Conservation (phyloP, 2,113 vertebrate genomes). For the Sylvia atricapilla region DNA sequence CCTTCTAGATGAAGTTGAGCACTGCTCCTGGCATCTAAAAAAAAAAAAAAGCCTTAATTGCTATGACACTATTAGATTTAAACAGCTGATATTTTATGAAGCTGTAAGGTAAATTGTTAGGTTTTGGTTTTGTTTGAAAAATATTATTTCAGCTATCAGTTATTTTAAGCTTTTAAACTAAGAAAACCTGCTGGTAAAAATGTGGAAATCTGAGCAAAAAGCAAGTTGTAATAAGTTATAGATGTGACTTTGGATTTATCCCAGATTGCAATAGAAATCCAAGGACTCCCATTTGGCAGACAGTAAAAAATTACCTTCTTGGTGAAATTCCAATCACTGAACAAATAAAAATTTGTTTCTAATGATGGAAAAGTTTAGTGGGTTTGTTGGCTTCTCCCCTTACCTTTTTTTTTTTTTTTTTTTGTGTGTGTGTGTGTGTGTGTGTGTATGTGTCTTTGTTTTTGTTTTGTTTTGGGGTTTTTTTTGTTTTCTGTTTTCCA, state of each 20-base stretch:
- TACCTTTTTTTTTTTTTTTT: too few relatives aligned
- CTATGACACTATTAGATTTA: background rate
- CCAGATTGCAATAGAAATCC: background rate
- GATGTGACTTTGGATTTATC: background rate
- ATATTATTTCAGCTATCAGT: background rate
- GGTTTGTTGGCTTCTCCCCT: fast-evolving
- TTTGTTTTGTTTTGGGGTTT: too few relatives aligned
- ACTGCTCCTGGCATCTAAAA: background rate
- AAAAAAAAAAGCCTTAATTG: background rate
- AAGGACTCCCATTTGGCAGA: background rate
- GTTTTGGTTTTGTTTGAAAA: background rate
- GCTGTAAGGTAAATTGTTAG: background rate
- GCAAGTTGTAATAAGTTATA: background rate
- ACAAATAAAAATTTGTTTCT: background rate
- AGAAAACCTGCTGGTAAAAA: background rate
- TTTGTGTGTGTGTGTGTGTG: too few relatives aligned
- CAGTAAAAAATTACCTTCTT: background rate
- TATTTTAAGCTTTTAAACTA: background rate
- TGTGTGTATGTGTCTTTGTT: too few relatives aligned
- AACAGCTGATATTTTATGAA: background rate
- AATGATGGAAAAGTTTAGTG: background rate
- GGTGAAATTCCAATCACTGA: background rate
- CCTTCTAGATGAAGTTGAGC: background rate
- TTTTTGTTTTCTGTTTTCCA: background rate
- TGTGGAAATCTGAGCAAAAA: background rate